These are phyloP conservation scores for Drosophila arizonae DNA, from an alignment of 1,140 invertebrate species.

Conservation along the genomic window DNA sequence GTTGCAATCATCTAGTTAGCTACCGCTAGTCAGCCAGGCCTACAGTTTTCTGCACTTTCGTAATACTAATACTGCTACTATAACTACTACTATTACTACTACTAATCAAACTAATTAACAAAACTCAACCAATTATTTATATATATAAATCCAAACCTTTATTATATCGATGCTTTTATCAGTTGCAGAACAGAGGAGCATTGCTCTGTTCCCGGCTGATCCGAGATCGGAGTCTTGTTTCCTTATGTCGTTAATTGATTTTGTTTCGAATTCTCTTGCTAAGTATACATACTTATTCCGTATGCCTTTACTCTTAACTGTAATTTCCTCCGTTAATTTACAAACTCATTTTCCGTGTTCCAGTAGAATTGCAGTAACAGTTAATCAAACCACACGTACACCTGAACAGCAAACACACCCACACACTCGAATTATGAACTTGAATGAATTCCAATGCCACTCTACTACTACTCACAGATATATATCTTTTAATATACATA, in stretches of 20 bases:
- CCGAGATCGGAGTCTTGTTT: conserved; percentile 12
- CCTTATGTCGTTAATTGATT: conserved; percentile 55
- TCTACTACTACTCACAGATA: conserved; percentile 14
- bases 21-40: conserved; percentile 31
- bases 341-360: conserved; percentile 47
- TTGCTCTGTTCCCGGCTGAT: conserved; percentile 34
- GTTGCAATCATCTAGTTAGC: conserved; percentile 1
- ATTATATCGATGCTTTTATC: conserved; percentile 20
- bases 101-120: conserved; percentile 25
- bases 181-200: conserved; percentile 9
- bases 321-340: conserved; percentile 17
- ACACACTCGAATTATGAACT: conserved; percentile 32
- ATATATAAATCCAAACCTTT: neutral
- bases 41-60: conserved; percentile 58
- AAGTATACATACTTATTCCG: conserved; percentile 30
- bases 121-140: conserved; percentile 38
- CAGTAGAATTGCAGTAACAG: conserved; percentile 73
- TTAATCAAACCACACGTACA: conserved; percentile 37
- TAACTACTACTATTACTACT: conserved; percentile 18
- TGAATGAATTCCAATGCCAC: conserved; percentile 48
- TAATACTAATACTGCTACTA: conserved; percentile 42
- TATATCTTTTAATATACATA: too few relatives aligned
- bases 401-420: neutral
- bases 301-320: conserved; percentile 35
- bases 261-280: conserved; percentile 44